Evolutionary conservation across 2,888 invertebrate species (phyloP), one percentile per base, ranked within the genome.

Genomic region (Xylota sylvarum): DNA sequence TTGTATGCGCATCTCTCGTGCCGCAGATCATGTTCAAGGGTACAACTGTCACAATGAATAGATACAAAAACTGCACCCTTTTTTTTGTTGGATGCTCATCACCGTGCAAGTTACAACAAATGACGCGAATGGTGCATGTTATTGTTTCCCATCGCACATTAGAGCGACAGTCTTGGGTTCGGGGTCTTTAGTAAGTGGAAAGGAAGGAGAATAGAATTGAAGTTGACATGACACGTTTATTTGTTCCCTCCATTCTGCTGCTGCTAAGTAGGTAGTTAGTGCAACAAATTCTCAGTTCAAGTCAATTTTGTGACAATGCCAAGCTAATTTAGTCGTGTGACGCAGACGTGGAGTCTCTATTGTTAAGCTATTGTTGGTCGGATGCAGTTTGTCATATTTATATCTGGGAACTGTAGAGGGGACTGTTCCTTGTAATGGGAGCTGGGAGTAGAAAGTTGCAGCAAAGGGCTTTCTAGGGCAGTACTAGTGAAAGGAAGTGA

Each of bases 1-100:
- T 37, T 52, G 17, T 62, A 62, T 52, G 35, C 43, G 46, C 52
- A 17, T 37, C 12, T 67, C 46, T 19, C 69, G 55, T 50, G 32
- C 23, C 50, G 1, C 65, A 79, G 73, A 80, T 80, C 79, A 84
- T 74, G 67, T 74, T 80, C 84, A 84, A 80, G 84, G 84, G 74
- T 64, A 62, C 37, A 74, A 62, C 67, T 55, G 32, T 27, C 37
- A 37, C 52, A 56, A 56, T 62, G 70, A 60, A 72, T 65, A 55
- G 19, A 27, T 37, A 70, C 56, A 60, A 7, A 74, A 43, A 74
- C 40, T 55, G n/a, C 4, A 43, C 19, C 9, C 43, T 48, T 60
- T 74, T 55, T 52, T 69, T 55, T 32, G 19, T n/a, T 27, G 58
- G 77, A 77, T 72, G 70, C 64, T 46, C 77, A 82, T 77, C 69